Evolutionary conservation across 37 sponge, comb jelly and placozoan genomes (phyloP), one percentile per base, ranked within the genome.

Genomic region (Cliona cf. orientalis): DNA sequence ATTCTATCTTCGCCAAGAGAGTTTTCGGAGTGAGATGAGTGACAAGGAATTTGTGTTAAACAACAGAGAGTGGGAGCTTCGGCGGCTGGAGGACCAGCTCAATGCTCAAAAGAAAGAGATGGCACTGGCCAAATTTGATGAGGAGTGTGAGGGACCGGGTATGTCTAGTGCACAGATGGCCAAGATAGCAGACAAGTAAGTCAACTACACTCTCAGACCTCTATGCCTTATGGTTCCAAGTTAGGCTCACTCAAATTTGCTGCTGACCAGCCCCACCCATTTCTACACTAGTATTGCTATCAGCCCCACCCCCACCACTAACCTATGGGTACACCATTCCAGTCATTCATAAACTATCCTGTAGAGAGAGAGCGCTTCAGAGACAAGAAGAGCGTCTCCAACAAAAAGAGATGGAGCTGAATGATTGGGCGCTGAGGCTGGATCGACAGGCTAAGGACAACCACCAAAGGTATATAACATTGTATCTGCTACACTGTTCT

Each of bases 231-330:
- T 29, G 25, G 63, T 61, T 37, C 19, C 4, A 2, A 31, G 5
- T 66, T 34, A 29, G 19, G 2, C 2, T 66, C 19, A 2, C 28
- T 61, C 28, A n/a, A n/a, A n/a, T n/a, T 26, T 28, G 64, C 14
- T 25, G 25, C 25, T 62, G 64, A 25, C 11, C 23, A n/a, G 64
- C 7, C 29, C 9, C 31, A 9, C 31, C 25, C 64, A 62, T 26
- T 19, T 62, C 25, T 28, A 62, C 23, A 62, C n/a, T 32, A 2
- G 42, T 3, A 66, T 9, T 58, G 56, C 76, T 42, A 41, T 28
- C 76, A 75, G 35, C 49, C 76, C 49, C 79, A 78, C 66, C 37
- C 79, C 62, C 79, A 78, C 79, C n/a, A n/a, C n/a, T n/a, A n/a
- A n/a, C n/a, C n/a, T n/a, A n/a, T n/a, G n/a, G n/a, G n/a, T n/a